phyloP scores from a whole-genome alignment of 2,113 vertebrate genomes.

The Hystrix cristata region DNA sequence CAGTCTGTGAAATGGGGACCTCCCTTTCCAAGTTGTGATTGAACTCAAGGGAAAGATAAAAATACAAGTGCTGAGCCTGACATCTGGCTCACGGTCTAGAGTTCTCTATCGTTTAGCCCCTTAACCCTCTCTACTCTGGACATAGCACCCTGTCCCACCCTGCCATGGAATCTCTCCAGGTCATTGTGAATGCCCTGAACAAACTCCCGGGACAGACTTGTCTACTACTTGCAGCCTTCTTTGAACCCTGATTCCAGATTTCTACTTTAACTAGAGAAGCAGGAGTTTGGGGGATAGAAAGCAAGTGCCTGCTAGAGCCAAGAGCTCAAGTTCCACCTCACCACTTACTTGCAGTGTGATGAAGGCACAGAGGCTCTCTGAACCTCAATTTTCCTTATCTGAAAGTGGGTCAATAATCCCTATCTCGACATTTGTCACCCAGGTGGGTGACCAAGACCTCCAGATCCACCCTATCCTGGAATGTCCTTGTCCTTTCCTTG shows the following conservation, averaged over 20 bases:
- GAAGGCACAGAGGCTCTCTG: background rate
- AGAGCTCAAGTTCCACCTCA: background rate
- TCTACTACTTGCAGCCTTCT: background rate
- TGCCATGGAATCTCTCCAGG: background rate
- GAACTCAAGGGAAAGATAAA: background rate
- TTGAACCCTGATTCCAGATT: background rate
- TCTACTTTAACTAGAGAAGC: background rate
- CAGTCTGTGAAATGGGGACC: background rate
- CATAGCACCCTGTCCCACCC: background rate
- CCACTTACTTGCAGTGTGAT: background rate
- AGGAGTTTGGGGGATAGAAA: background rate
- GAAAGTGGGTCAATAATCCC: constrained; percentile 36
- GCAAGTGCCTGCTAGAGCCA: background rate
- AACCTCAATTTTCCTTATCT: constrained; percentile 41
- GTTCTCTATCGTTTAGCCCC: background rate
- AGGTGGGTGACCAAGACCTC: no score
- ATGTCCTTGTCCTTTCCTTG: no score
- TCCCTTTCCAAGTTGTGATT: constrained; percentile 11
- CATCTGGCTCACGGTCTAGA: background rate
- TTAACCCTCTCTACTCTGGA: background rate
- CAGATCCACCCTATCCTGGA: no score
- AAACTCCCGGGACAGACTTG: background rate
- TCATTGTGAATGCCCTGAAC: background rate
- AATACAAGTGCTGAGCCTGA: background rate
- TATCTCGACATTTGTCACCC: background rate